Percentiles rank a stretch among this genome's conserved stretches.
phyloP scores from a whole-genome alignment of 30 jellyfish, hydroid and myxozoan genomes.

The Chrysaora quinquecirrha region DNA sequence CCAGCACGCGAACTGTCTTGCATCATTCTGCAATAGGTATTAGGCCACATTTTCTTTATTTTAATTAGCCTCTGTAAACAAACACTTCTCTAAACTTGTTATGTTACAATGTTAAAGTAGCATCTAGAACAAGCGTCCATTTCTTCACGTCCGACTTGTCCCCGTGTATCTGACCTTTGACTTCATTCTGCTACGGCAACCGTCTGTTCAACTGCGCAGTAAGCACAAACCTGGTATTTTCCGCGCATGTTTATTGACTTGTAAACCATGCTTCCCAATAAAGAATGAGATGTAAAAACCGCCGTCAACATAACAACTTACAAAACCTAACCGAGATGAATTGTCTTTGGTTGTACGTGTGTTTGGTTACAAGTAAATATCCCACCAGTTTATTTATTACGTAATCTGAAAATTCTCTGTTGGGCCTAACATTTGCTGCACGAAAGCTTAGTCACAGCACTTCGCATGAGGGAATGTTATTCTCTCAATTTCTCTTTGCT shows the following conservation, averaged over 20 bases:
- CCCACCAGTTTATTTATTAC: background rate
- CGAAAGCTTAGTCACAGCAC: background rate
- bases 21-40: conserved; percentile 48
- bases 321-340: too few relatives aligned
- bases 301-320: too few relatives aligned
- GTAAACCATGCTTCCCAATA: too few relatives aligned
- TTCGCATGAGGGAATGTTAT: too few relatives aligned
- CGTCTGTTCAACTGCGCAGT: conserved; percentile 65
- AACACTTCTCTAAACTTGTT: background rate
- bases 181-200: conserved; percentile 43
- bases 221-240: conserved; percentile 39
- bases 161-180: conserved; percentile 68
- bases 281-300: too few relatives aligned
- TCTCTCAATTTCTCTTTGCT: too few relatives aligned
- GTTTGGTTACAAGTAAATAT: background rate
- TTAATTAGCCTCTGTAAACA: background rate
- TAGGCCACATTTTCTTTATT: conserved; percentile 56
- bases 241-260: conserved; percentile 62
- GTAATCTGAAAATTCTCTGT: background rate
- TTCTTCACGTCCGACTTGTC: conserved; percentile 55
- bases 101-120: background rate
- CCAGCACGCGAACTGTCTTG: conserved; percentile 72
- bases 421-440: background rate
- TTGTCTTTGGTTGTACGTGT: background rate
- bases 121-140: background rate